Evolutionary conservation across 2,888 invertebrate species (phyloP).

Genomic region (Osmoderma eremita): DNA sequence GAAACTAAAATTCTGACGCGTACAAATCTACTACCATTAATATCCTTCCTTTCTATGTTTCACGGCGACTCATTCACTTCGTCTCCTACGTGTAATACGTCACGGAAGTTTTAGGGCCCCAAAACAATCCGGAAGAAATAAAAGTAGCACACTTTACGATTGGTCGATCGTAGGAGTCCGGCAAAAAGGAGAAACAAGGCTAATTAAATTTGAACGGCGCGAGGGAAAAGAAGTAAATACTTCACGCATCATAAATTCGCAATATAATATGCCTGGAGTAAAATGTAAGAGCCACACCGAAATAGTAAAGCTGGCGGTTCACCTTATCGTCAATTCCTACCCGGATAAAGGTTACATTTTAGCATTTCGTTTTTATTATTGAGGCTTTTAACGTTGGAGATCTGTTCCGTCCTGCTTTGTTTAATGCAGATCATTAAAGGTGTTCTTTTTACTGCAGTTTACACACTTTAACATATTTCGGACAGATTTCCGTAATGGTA

Average conservation of each 20-base stretch:
- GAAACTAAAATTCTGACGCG: conserved; percentile 22
- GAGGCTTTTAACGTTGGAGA: conserved; percentile 31
- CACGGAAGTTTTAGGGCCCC: conserved; percentile 17
- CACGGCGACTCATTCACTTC: not conserved
- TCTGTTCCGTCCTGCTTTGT: conserved; percentile 38
- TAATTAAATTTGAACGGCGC: conserved; percentile 27
- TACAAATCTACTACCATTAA: conserved; percentile 11
- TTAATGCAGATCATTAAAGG: conserved; percentile 43
- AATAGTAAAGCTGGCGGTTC: not conserved
- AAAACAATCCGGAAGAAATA: conserved; percentile 19
- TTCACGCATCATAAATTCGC: conserved; percentile 50
- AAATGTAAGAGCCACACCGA: conserved; percentile 6
- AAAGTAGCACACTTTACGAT: conserved; percentile 20
- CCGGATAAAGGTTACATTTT: conserved; percentile 50
- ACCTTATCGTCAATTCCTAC: conserved; percentile 26
- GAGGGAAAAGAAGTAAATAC: conserved; percentile 39
- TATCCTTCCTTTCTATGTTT: conserved; percentile 26
- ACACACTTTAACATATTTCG: conserved; percentile 6
- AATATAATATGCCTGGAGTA: conserved; percentile 30
- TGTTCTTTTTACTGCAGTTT: conserved; percentile 40
- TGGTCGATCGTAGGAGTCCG: conserved; percentile 17
- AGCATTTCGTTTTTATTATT: conserved; percentile 44
- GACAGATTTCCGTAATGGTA: not conserved
- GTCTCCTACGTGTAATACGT: not conserved
- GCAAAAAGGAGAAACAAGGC: conserved; percentile 28